A percentile compares a stretch with the other conserved stretches of the same genome.
Conservation (phyloP, 2,888 invertebrate species). For the Nemurella pictetii region DNA sequence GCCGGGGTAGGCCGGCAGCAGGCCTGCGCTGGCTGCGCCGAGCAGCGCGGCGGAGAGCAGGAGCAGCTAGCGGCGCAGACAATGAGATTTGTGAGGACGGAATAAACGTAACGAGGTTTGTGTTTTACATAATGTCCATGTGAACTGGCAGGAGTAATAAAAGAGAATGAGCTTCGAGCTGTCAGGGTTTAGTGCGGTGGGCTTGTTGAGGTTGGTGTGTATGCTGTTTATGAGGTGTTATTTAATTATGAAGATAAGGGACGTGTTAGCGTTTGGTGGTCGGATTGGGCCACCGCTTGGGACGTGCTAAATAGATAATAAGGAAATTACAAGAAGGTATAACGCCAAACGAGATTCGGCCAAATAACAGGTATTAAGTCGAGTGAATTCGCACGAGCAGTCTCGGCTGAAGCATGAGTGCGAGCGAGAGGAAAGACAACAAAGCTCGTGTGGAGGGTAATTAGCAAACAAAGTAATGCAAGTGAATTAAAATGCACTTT, state of each 20-base stretch:
- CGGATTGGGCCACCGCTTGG: not conserved
- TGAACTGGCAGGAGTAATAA: not conserved
- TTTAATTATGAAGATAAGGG: not conserved
- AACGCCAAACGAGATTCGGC: not conserved
- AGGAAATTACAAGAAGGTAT: not conserved
- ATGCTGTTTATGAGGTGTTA: not conserved
- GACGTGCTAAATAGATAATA: conserved; percentile 12
- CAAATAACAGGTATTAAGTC: conserved; percentile 2
- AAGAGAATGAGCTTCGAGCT: not conserved
- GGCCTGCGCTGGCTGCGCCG: conserved; percentile 22
- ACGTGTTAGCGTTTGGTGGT: not conserved
- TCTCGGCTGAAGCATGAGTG: not conserved
- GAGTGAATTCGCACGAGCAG: not conserved
- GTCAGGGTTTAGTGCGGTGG: not conserved
- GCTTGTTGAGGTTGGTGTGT: not conserved
- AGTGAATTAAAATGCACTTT: not conserved
- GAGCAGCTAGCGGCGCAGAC: not conserved
- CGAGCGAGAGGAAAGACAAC: not conserved
- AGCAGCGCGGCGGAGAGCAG: not conserved
- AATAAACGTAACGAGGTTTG: too few relatives aligned
- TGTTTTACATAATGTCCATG: not conserved
- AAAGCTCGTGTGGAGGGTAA: not conserved
- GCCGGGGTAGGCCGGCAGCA: conserved; percentile 30
- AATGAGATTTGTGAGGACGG: not conserved
- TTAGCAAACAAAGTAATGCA: not conserved